A percentile compares a stretch with the other conserved stretches of the same genome.
Conservation (phyloP, 2,797 vertebrate species). For the Cyclura pinguis region DNA sequence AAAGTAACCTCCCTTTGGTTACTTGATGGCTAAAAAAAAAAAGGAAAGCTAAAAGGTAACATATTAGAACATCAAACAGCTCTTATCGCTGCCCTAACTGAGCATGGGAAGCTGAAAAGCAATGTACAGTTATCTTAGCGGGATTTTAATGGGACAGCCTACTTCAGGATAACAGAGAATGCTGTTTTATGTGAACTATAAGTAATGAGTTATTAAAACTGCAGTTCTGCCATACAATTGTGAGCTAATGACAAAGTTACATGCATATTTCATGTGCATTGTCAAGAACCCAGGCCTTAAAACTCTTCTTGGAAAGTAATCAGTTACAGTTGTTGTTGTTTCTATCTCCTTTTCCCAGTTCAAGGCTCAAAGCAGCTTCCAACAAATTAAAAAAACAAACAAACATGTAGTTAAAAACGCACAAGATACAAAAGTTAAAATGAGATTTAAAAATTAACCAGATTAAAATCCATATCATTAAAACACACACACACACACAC, state of each 20-base stretch:
- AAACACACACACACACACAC: no score
- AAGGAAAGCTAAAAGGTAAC: constrained; percentile 42
- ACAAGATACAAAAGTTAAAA: no score
- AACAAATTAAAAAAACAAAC: no score
- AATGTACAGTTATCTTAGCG: constrained; percentile 3
- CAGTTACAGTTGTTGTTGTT: no score
- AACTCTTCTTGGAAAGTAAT: no score
- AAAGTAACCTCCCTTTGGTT: constrained; percentile 50
- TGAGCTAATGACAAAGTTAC: neutral
- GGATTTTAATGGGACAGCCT: neutral
- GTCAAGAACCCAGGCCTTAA: neutral
- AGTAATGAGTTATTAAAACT: neutral
- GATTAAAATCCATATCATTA: no score
- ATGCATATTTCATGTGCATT: neutral
- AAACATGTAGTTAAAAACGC: no score
- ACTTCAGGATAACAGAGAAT: neutral
- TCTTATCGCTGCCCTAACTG: neutral
- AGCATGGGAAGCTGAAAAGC: neutral
- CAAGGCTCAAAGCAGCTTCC: no score
- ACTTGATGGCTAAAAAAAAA: constrained; percentile 27
- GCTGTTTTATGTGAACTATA: neutral
- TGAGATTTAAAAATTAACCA: no score
- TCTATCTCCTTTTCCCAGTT: no score
- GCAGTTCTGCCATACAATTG: neutral
- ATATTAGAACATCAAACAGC: constrained; percentile 29